Evolutionary conservation across 2,888 invertebrate genomes (phyloP), one percentile per base, ranked within the genome.

Genomic region (Sphaerolaimus hirsutus): DNA sequence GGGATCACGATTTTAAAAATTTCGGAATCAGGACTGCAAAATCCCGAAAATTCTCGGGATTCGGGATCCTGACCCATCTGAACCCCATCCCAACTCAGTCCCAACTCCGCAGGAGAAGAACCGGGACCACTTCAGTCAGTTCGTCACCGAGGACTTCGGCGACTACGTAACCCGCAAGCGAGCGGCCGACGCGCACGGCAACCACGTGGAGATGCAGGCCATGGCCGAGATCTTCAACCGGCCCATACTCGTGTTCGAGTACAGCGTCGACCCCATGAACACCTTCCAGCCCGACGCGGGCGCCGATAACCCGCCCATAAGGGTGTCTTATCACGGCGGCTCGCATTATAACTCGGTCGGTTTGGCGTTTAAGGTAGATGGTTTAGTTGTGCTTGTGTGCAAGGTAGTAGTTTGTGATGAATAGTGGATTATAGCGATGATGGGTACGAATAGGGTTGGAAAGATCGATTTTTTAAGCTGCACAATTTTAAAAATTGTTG

Each of bases 131-230:
- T 84, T 79, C 64, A 77, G 77, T 23, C 79, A 81, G 55, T 84
- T 81, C 67, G 77, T 84, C 38, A 83, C 83, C 0, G 84, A 84
- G 65, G 81, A 83, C 65, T 81, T 83, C 59, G 75, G 75, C 50
- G 76, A 75, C 36, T 84, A 84, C 60, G 74, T 84, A 24, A 74
- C 74, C 55, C 72, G 84, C 36, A 84, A 84, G 65, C 72, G 81
- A 23, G 71, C 74, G 56, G 76, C 76, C 57, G 74, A 75, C 61
- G 78, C n/a, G 26, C 83, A 83, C 64, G 84, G 84, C 41, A 84
- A 84, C 67, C 82, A 84, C 62, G 75, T 82, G 54, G 84, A 84
- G 67, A 79, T 84, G 62, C 82, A 83, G 65, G 82, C 83, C 23
- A 75, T 84, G 71, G 79, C 79, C 47, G 83, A 84, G 68, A 75